Base-by-base conservation (phyloP, 2,797 vertebrate genomes). In the Tragopan temminckii region DNA sequence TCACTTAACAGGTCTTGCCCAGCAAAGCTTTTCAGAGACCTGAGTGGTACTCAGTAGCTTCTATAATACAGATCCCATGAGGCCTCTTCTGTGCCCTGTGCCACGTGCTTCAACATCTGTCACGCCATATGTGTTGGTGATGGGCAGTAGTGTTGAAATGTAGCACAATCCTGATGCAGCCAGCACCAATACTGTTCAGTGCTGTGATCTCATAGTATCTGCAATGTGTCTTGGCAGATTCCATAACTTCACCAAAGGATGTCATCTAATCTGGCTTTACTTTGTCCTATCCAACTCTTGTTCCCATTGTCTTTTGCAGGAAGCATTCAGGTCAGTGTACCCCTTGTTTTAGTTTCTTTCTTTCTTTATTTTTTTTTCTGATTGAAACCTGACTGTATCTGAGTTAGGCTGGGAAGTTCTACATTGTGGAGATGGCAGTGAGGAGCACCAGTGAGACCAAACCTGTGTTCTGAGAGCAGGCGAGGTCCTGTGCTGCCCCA, bases 291-390 rank as follows among this genome's bases (percentile, higher is more conserved):
- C 27, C 18, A 33, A 1, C 11, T 48, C 24, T 25, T 53, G 24
- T 67, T n/a, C 27, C 42, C 24, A 61, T 25, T n/a, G 67, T 19
- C 45, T 48, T n/a, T 42, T 23, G 2, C 3, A 21, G 15, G 12
- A 17, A 29, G 5, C 5, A 3, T 36, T 66, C 19, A 4, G 0
- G 0, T 4, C 18, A 0, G 1, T 24, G 1, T 12, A 1, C 4
- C 9, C n/a, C 27, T 12, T 50, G 29, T 11, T 5, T 9, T 4
- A 7, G 10, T 23, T 46, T 46, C 10, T 45, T 46, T 43, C 4
- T 43, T 43, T 8, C 18, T 46, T 6, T 45, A 16, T 24, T 31
- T 27, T 38, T 11, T 8, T 7, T 17, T 29, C 0, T 9, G 75
- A 12, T n/a, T n/a, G 62, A 33, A 42, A 15, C 13, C 19, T 0